Evolutionary conservation across 2,888 invertebrate genomes (phyloP), one percentile per base, ranked within the genome.

Genomic region (Leptopterna dolabrata): DNA sequence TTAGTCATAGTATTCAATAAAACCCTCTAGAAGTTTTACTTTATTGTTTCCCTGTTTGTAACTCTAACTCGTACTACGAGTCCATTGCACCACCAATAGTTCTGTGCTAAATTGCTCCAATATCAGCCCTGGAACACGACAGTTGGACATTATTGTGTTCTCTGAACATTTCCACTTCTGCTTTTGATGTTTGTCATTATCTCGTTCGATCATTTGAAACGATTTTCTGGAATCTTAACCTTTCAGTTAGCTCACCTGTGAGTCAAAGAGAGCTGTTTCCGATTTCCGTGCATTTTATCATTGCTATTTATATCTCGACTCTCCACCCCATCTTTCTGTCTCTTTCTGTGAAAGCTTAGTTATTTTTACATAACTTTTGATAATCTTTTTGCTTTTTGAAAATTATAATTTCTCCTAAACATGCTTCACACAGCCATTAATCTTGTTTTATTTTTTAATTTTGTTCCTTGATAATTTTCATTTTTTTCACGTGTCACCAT

Each of bases 161-260:
- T 36, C 73, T 2, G 14, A 36, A 78, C 14, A 27, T 81, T 36
- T 81, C 29, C 43, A 16, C 41, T 78, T 55, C 55, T 47, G 55
- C 81, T 81, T 81, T 81, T 55, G 81, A 81, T 81, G 55, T 29
- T 78, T 29, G n/a, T 81, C 55, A n/a, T 55, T 45, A n/a, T 19
- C 47, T 45, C 45, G 16, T 36, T 41, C 24, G 14, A 19, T 29
- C 16, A 30, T 19, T 41, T n/a, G 36, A 30, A 43, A 41, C 30
- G 29, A 19, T 76, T 78, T n/a, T 43, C 19, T 45, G 24, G 63
- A 24, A 24, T 63, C 63, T 63, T 63, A 4, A 24, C 63, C 36
- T n/a, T 16, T 51, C 51, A 16, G n/a, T 6, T 16, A 16, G n/a
- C n/a, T 51, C n/a, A 51, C 14, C 51, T 51, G 36, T 51, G 6